A percentile compares a stretch with the other conserved stretches of the same genome.
Conservation (phyloP, 2,113 vertebrate species). For the Saccopteryx bilineata region DNA sequence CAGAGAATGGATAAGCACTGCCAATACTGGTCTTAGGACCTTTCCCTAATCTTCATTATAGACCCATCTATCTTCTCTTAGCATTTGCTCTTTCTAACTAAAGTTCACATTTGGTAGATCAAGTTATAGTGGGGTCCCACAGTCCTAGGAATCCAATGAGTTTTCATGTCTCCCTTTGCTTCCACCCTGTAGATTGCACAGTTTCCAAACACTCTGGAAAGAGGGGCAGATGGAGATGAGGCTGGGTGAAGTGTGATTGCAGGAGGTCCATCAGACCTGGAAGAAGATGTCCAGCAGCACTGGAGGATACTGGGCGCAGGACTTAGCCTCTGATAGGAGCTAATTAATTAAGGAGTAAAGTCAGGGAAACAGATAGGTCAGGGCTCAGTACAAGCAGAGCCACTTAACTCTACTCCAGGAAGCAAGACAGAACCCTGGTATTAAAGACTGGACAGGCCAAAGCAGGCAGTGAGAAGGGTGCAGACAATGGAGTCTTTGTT, state of each 20-base stretch:
- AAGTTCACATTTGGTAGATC: background rate
- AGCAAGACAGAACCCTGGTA: background rate
- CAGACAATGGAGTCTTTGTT: background rate
- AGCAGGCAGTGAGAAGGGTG: background rate
- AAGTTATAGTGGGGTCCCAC: no score
- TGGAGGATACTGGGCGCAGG: background rate
- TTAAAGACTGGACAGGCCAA: background rate
- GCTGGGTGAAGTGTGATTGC: background rate
- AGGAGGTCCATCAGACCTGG: background rate
- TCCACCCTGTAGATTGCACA: background rate
- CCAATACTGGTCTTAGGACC: background rate
- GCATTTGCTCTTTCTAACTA: background rate
- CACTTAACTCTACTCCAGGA: background rate
- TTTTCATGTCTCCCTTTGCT: background rate
- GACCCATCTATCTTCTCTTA: background rate
- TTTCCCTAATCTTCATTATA: background rate
- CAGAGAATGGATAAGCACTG: background rate
- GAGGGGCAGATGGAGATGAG: background rate
- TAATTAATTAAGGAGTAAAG: background rate
- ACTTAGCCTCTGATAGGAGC: background rate
- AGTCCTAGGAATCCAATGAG: background rate
- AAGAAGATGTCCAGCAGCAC: background rate
- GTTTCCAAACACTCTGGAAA: background rate
- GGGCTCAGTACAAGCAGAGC: background rate
- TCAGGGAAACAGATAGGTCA: background rate